Percentiles rank a stretch among this genome's conserved stretches.
phyloP scores from a whole-genome alignment of 2,113 vertebrate genomes.

The Caloenas nicobarica region DNA sequence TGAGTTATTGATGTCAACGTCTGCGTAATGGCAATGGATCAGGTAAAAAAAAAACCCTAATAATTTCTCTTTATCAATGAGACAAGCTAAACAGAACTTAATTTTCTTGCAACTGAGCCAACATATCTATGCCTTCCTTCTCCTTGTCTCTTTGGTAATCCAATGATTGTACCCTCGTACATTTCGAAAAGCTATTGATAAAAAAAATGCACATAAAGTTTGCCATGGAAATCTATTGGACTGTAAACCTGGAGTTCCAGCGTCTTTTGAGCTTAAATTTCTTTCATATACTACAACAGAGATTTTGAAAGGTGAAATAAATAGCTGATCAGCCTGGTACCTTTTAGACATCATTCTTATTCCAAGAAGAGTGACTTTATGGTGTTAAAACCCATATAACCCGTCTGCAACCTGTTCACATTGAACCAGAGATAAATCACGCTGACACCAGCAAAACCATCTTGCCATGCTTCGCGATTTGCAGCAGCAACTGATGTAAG shows the following conservation, averaged over 20 bases:
- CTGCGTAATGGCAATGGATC: conserved; percentile 27
- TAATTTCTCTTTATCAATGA: conserved; percentile 36
- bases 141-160: neutral
- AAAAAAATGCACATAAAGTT: neutral
- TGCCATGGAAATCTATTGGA: neutral
- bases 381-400: neutral
- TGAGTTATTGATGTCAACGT: conserved; percentile 32
- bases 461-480: neutral
- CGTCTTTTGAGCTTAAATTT: neutral
- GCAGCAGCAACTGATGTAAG: neutral
- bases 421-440: neutral
- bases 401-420: neutral
- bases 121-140: neutral
- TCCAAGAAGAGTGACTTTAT: neutral
- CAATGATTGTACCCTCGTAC: neutral
- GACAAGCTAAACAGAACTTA: conserved; percentile 29
- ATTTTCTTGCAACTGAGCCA: conserved; percentile 22
- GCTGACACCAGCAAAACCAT: neutral
- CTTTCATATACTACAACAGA: neutral
- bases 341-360: neutral
- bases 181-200: neutral
- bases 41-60: conserved; percentile 36
- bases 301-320: neutral
- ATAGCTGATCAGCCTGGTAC: neutral
- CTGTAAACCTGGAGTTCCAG: neutral